Evolutionary conservation across 1,140 invertebrate species (phyloP).

Genomic region (Nymphalis io): DNA sequence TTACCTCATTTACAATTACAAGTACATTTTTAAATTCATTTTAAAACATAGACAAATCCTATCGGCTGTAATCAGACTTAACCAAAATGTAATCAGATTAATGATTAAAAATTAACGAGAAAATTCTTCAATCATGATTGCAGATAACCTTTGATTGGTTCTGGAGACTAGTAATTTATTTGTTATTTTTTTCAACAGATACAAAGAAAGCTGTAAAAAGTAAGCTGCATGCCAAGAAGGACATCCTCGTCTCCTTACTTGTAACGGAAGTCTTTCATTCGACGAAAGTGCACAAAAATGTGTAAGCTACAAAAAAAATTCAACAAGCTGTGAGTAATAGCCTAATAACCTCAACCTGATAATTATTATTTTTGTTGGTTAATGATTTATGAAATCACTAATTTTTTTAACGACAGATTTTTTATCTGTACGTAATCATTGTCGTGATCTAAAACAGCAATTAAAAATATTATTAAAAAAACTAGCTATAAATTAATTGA

Average conservation of each 20-base stretch:
- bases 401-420: too few species aligned
- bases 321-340: neutral
- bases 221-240: slow-evolving; percentile 51
- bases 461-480: too few species aligned
- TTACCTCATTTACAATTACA: slow-evolving; percentile 37
- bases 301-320: slow-evolving; percentile 31
- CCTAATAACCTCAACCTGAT: too few species aligned
- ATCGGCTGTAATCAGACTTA: too few species aligned
- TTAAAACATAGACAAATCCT: neutral
- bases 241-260: slow-evolving; percentile 49
- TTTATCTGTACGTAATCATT: too few species aligned
- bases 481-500: too few species aligned
- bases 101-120: too few species aligned
- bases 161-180: neutral
- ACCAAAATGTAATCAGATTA: too few species aligned
- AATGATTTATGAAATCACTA: neutral
- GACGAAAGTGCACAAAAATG: slow-evolving; percentile 47
- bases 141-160: too few species aligned
- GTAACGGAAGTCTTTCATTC: slow-evolving; percentile 50
- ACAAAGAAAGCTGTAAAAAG: slow-evolving; percentile 46
- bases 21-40: slow-evolving; percentile 25
- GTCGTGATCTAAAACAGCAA: too few species aligned
- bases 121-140: too few species aligned
- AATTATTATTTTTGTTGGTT: neutral
- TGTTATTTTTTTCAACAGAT: slow-evolving; percentile 30